These are phyloP conservation scores for Glareola pratincola DNA, from an alignment of 2,113 vertebrate genomes.

Conservation along the genomic window DNA sequence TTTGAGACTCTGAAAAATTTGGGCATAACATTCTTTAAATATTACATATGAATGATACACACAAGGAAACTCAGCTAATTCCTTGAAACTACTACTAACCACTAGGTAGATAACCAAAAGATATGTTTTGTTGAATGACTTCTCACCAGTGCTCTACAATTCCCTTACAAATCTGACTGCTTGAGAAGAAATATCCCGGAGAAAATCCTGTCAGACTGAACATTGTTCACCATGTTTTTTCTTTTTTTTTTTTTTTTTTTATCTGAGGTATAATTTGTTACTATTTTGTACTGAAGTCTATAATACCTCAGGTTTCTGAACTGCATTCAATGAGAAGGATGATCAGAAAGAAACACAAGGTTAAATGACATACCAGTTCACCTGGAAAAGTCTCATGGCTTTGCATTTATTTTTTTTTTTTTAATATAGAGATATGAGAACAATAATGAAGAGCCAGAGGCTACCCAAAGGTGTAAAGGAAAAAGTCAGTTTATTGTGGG, in stretches of 20 bases:
- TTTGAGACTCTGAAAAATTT: not conserved
- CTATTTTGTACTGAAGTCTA: not conserved
- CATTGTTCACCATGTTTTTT: not conserved
- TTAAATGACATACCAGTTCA: not conserved
- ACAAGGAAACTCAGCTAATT: not conserved
- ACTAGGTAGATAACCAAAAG: not conserved
- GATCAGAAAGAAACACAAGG: not conserved
- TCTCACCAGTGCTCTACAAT: not conserved
- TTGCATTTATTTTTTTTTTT: not conserved
- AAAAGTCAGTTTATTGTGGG: not conserved
- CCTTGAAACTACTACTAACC: not conserved
- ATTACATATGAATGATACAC: not conserved
- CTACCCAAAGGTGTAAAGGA: not conserved
- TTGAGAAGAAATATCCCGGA: not conserved
- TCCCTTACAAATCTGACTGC: not conserved
- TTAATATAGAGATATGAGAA: not conserved
- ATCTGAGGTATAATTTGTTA: not conserved
- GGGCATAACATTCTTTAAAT: not conserved
- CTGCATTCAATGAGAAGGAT: not conserved
- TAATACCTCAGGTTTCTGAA: not conserved
- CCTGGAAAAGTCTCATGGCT: not conserved
- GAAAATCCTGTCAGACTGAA: not conserved
- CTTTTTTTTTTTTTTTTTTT: not conserved
- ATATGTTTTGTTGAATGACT: not conserved
- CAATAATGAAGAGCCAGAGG: not conserved